These are phyloP conservation scores for Emydocephalus ijimae DNA, from an alignment of 2,113 vertebrate genomes.

Conservation along the genomic window DNA sequence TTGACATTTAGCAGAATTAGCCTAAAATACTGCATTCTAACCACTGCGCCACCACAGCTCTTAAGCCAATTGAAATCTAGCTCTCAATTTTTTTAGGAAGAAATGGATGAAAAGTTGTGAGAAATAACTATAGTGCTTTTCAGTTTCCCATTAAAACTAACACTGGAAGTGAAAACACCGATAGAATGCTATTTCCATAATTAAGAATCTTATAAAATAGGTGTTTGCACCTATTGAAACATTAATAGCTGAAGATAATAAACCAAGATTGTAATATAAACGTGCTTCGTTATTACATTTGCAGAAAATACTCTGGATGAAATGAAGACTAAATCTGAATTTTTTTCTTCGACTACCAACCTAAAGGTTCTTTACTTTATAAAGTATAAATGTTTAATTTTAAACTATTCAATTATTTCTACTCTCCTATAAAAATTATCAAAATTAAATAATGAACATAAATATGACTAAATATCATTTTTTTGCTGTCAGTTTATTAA, in stretches of 20 bases:
- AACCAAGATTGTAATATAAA: slow-evolving; percentile 3
- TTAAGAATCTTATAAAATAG: background rate
- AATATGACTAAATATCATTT: background rate
- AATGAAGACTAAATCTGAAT: slow-evolving; percentile 37
- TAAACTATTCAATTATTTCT: background rate
- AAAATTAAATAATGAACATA: background rate
- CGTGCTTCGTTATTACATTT: slow-evolving; percentile 28
- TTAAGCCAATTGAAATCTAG: background rate
- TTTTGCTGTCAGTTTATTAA: background rate
- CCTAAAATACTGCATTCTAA: no score
- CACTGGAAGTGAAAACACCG: background rate
- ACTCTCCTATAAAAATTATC: background rate
- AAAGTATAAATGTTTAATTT: background rate
- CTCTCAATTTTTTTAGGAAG: background rate
- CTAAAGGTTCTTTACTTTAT: background rate
- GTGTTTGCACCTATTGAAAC: background rate
- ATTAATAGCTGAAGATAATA: background rate
- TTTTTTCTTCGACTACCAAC: background rate
- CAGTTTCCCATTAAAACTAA: background rate
- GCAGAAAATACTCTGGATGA: slow-evolving; percentile 36
- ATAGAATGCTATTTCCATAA: background rate
- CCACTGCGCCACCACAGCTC: no score
- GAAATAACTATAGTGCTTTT: background rate
- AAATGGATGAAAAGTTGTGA: background rate
- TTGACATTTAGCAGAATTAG: no score